Percentiles rank a stretch among this genome's conserved stretches.
These are phyloP conservation scores for Pseudomugil tenellus DNA, from an alignment of 2,797 vertebrate species.

Conservation along the genomic window DNA sequence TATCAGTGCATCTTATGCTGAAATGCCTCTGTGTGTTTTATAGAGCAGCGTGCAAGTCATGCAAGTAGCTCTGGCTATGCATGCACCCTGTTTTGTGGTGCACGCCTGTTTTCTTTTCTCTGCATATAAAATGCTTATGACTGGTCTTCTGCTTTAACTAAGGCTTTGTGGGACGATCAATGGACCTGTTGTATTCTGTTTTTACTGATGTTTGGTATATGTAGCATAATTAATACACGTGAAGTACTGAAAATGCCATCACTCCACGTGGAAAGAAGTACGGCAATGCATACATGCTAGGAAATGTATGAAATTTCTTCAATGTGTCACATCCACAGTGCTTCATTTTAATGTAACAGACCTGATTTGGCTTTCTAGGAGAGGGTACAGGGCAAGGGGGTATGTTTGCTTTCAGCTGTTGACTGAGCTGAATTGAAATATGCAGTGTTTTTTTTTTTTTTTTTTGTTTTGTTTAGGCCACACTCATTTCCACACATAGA, in stretches of 20 bases:
- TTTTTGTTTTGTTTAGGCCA: constrained; percentile 66
- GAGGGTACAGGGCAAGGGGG: constrained; percentile 21
- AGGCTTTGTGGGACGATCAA: constrained; percentile 16
- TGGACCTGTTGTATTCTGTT: constrained; percentile 23
- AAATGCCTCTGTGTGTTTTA: constrained; percentile 13
- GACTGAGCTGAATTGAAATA: constrained; percentile 61
- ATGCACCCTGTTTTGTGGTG: constrained; percentile 6
- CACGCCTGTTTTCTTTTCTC: constrained; percentile 14
- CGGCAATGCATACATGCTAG: neutral
- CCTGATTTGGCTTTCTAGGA: constrained; percentile 31
- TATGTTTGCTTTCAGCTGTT: constrained; percentile 62
- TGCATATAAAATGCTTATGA: constrained; percentile 8
- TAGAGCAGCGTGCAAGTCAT: constrained; percentile 27
- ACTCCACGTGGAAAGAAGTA: neutral
- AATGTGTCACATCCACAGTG: constrained; percentile 7
- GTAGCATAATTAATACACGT: neutral
- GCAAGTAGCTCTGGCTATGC: constrained; percentile 22
- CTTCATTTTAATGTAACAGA: constrained; percentile 35
- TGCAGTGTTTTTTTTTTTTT: constrained; percentile 64
- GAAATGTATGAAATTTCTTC: neutral
- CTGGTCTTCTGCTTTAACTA: constrained; percentile 11
- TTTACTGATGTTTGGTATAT: constrained; percentile 16
- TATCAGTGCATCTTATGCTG: constrained; percentile 24
- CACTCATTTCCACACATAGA: constrained; percentile 54
- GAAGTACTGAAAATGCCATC: neutral